Conservation (phyloP, 2,888 invertebrate genomes). For the Synergus gifuensis region DNA sequence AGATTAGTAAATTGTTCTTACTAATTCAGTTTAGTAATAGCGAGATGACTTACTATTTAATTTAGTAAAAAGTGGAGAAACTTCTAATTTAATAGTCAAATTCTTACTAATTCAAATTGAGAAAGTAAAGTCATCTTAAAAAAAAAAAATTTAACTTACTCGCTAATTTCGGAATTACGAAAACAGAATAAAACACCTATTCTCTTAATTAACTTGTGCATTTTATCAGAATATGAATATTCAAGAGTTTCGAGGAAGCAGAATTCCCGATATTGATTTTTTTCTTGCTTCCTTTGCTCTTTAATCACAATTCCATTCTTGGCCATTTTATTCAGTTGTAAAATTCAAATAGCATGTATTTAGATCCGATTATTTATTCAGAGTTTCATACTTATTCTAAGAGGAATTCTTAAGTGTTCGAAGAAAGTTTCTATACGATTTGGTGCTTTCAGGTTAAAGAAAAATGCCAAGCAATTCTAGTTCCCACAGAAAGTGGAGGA, state of each 20-base stretch:
- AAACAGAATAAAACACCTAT: not conserved
- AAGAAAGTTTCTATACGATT: not conserved
- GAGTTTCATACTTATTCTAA: not conserved
- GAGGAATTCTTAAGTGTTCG: not conserved
- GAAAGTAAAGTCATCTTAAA: no score
- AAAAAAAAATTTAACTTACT: not conserved
- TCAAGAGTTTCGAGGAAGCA: not conserved
- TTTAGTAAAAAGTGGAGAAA: no score
- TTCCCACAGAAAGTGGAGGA: not conserved
- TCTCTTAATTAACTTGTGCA: not conserved
- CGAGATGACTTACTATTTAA: no score
- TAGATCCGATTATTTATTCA: not conserved
- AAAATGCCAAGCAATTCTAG: not conserved
- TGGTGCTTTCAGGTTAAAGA: not conserved
- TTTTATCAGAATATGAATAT: not conserved
- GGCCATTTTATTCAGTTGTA: constrained; percentile 1
- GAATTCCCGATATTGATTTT: constrained; percentile 5
- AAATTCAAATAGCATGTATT: not conserved
- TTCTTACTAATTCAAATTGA: no score
- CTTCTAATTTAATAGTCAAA: no score
- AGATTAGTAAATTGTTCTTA: no score
- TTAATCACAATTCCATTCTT: not conserved
- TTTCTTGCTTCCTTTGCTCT: not conserved
- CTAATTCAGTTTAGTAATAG: no score
- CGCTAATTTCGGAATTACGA: not conserved